phyloP scores from a whole-genome alignment of 2,113 vertebrate species.

The Delphinus delphis region DNA sequence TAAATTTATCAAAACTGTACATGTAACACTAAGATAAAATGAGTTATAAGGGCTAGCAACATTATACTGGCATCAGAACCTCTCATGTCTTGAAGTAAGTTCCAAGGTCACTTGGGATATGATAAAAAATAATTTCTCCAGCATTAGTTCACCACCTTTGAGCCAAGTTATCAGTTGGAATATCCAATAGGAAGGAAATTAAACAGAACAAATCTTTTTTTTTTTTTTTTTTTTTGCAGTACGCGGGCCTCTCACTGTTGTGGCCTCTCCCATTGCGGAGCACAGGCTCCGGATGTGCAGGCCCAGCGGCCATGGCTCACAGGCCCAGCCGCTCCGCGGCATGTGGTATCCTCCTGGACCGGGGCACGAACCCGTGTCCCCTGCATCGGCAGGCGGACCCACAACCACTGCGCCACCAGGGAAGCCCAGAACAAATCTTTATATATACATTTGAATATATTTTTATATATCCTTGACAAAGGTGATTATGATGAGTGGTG shows the following conservation, averaged over 20 bases:
- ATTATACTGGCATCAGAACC: neutral
- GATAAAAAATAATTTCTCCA: neutral
- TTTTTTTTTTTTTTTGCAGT: no score
- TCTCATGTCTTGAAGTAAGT: neutral
- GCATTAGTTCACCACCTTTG: neutral
- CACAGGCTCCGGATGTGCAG: no score
- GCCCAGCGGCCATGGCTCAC: no score
- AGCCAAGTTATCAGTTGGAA: neutral
- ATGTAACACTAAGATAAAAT: neutral
- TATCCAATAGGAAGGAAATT: neutral
- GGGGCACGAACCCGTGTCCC: no score
- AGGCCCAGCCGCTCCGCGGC: no score
- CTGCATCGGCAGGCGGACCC: no score
- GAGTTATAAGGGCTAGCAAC: neutral
- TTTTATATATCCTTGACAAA: neutral
- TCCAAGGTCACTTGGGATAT: neutral
- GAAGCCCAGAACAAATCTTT: neutral
- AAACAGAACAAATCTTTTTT: neutral
- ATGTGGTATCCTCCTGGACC: no score
- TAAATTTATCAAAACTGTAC: neutral
- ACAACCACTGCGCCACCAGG: no score
- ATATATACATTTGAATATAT: neutral
- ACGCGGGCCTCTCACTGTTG: no score
- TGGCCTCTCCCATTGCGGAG: no score
- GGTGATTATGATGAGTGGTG: neutral